A percentile compares a stretch with the other conserved stretches of the same genome.
phyloP scores from a whole-genome alignment of 2,888 invertebrate genomes.

The Petrolisthes cinctipes region DNA sequence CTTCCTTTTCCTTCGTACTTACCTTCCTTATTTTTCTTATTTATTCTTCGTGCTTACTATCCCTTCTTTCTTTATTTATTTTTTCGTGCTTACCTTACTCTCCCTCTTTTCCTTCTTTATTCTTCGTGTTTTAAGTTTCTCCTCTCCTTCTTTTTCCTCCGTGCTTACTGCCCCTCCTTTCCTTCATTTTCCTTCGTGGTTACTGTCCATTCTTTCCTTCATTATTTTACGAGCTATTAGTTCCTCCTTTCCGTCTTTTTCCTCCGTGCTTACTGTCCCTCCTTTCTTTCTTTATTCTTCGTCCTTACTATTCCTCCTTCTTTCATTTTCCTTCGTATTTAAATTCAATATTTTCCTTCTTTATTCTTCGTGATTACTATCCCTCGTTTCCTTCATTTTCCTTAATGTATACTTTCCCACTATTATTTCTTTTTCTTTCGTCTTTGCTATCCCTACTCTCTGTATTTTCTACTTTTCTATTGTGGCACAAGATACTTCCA shows the following conservation, averaged over 20 bases:
- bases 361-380: not conserved
- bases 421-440: not conserved
- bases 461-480: not conserved
- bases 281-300: not conserved
- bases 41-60: too few species aligned
- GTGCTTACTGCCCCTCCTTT: too few species aligned
- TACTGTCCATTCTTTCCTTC: too few species aligned
- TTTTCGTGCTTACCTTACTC: too few species aligned
- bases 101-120: too few species aligned
- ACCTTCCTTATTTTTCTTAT: too few species aligned
- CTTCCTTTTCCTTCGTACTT: too few species aligned
- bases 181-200: too few species aligned
- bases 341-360: not conserved
- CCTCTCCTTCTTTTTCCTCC: too few species aligned
- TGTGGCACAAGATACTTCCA: not conserved
- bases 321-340: not conserved
- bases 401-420: not conserved
- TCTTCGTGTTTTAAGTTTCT: too few species aligned
- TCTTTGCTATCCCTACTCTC: not conserved
- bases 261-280: not conserved
- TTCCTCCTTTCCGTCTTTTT: not conserved
- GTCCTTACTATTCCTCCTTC: not conserved
- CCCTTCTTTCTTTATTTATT: too few species aligned
- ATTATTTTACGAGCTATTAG: not conserved
- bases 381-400: not conserved